Evolutionary conservation across 2,113 vertebrate species (phyloP).

Genomic region (Etia nguti): DNA sequence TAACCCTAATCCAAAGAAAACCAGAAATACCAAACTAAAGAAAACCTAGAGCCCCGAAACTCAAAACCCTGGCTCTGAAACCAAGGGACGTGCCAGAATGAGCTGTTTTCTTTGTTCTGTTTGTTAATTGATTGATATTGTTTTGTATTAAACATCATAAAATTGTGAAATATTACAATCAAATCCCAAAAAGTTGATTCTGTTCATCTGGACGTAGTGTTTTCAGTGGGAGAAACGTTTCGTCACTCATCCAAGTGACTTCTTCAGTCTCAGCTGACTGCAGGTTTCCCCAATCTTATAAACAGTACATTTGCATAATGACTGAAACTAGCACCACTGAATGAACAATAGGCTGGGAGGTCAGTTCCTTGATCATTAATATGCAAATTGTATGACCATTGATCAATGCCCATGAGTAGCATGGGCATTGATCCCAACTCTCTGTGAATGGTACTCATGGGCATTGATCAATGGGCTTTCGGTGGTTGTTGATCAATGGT

Average conservation of each 20-base stretch:
- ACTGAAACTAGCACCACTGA: neutral
- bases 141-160: neutral
- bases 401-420: fast-evolving
- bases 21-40: neutral
- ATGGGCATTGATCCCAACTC: too few species aligned
- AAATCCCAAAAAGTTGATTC: neutral
- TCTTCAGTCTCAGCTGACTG: neutral
- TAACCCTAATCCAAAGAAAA: neutral
- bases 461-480: too few species aligned
- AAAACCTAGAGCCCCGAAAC: fast-evolving
- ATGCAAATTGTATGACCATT: neutral
- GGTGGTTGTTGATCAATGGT: too few species aligned
- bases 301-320: neutral
- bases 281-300: neutral
- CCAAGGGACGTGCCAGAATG: fast-evolving
- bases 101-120: neutral
- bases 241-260: fast-evolving
- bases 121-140: neutral
- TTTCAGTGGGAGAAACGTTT: neutral
- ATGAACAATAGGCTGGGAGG: fast-evolving
- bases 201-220: fast-evolving
- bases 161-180: neutral
- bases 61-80: neutral
- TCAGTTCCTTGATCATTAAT: neutral
- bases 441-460: fast-evolving